A percentile compares a stretch with the other conserved stretches of the same genome.
Conservation (phyloP, 2,888 invertebrate species). For the Salpingus planirostris region DNA sequence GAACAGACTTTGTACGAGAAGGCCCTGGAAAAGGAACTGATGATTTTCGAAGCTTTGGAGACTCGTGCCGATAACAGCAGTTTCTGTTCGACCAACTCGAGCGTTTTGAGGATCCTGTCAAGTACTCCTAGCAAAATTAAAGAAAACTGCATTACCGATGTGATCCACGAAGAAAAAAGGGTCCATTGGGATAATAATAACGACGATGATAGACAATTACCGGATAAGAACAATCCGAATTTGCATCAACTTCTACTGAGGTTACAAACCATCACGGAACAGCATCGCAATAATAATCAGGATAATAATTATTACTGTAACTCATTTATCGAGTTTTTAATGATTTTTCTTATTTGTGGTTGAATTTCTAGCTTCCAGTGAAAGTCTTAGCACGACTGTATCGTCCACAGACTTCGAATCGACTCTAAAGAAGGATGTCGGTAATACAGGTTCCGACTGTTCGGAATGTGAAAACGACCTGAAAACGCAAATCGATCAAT, state of each 20-base stretch:
- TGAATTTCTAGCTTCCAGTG: too few relatives aligned
- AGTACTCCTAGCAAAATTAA: conserved; percentile 28
- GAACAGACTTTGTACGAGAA: conserved; percentile 21
- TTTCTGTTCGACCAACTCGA: conserved; percentile 48
- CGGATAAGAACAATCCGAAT: too few relatives aligned
- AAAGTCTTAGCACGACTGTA: conserved; percentile 3
- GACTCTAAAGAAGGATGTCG: conserved; percentile 3
- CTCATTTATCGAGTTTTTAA: too few relatives aligned
- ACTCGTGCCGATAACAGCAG: conserved; percentile 65
- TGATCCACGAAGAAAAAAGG: conserved; percentile 5
- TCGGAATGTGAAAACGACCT: conserved; percentile 16
- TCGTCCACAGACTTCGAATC: conserved; percentile 10
- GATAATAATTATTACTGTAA: too few relatives aligned
- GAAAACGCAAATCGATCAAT: conserved; percentile 13
- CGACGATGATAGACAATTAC: too few relatives aligned
- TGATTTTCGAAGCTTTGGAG: conserved; percentile 71
- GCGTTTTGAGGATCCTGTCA: conserved; percentile 31
- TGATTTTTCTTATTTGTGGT: too few relatives aligned
- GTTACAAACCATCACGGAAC: too few relatives aligned
- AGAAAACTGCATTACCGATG: neutral
- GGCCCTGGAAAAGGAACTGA: conserved; percentile 50
- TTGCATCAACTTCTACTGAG: too few relatives aligned
- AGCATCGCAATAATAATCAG: too few relatives aligned
- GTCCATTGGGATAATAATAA: conserved; percentile 7
- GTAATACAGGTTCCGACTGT: conserved; percentile 9